These are phyloP conservation scores for Drosophila atroscutellata DNA, from an alignment of 2,888 invertebrate genomes.

Conservation along the genomic window DNA sequence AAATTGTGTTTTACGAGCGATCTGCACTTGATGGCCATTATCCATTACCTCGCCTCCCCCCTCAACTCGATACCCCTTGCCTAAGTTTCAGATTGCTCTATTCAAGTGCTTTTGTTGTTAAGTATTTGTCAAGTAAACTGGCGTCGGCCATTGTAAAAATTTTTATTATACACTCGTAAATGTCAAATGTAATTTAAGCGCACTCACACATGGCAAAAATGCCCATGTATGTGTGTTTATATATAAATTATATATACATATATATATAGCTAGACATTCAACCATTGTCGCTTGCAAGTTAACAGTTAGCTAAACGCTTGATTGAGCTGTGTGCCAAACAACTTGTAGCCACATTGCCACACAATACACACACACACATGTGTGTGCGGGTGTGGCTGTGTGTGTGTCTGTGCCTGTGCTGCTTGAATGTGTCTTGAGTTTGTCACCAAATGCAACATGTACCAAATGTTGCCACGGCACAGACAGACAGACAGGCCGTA, in stretches of 20 bases:
- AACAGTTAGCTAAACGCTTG: constrained; percentile 70
- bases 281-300: constrained; percentile 44
- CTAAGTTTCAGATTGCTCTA: constrained; percentile 32
- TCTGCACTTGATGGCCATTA: constrained; percentile 78
- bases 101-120: constrained; percentile 50
- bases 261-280: constrained; percentile 22
- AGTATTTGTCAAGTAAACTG: constrained; percentile 79
- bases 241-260: constrained; percentile 15
- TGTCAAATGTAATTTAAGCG: constrained; percentile 82
- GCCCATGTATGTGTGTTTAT: constrained; percentile 7
- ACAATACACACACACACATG: not conserved
- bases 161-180: constrained; percentile 82
- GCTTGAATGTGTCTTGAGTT: constrained; percentile 37
- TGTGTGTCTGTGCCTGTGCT: not conserved
- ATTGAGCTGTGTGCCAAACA: constrained; percentile 64
- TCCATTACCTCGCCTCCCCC: constrained; percentile 25
- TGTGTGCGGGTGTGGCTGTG: constrained; percentile 1
- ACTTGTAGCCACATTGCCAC: constrained; percentile 69
- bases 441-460: constrained; percentile 77
- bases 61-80: not conserved
- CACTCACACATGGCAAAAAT: constrained; percentile 40
- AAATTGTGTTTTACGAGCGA: constrained; percentile 80
- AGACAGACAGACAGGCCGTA: constrained; percentile 51
- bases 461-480: constrained; percentile 56
- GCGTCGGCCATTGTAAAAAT: constrained; percentile 81